Evolutionary conservation across 1,140 invertebrate species (phyloP).

Genomic region (Lutraria rhynchaena): DNA sequence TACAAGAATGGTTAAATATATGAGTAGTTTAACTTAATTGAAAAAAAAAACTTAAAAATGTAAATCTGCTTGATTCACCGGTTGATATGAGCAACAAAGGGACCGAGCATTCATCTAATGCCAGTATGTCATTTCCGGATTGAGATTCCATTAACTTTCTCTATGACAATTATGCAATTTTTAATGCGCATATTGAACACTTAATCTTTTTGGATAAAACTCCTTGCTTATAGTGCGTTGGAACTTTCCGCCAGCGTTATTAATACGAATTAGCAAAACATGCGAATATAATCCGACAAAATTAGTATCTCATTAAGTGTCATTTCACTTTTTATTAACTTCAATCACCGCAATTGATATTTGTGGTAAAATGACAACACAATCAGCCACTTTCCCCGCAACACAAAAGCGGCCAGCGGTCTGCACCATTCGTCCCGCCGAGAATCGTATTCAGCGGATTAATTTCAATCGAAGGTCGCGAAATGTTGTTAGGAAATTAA

Average conservation of each 20-base stretch:
- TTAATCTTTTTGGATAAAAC: constrained; percentile 27
- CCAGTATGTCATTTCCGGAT: too few species aligned
- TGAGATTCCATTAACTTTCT: too few species aligned
- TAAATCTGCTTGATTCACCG: too few species aligned
- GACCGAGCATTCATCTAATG: too few species aligned
- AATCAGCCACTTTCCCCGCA: constrained; percentile 14
- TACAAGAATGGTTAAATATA: too few species aligned
- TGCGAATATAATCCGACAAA: constrained; percentile 38
- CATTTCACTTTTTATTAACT: constrained; percentile 48
- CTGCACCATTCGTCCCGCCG: constrained; percentile 33
- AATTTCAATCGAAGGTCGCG: constrained; percentile 32
- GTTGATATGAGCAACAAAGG: too few species aligned
- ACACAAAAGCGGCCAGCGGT: constrained; percentile 11
- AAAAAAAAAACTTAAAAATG: too few species aligned
- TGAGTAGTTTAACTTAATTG: too few species aligned
- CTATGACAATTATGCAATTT: constrained; percentile 10
- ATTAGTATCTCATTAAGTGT: constrained; percentile 49
- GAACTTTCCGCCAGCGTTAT: constrained; percentile 7
- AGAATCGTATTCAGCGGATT: constrained; percentile 37
- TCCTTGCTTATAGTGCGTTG: background rate
- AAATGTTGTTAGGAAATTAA: constrained; percentile 44
- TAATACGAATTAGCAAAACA: constrained; percentile 26
- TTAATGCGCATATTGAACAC: background rate
- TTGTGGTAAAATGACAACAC: constrained; percentile 46
- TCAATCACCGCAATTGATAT: constrained; percentile 17